Evolutionary conservation across 2,888 invertebrate genomes (phyloP).

Genomic region (Peribatodes rhomboidaria): DNA sequence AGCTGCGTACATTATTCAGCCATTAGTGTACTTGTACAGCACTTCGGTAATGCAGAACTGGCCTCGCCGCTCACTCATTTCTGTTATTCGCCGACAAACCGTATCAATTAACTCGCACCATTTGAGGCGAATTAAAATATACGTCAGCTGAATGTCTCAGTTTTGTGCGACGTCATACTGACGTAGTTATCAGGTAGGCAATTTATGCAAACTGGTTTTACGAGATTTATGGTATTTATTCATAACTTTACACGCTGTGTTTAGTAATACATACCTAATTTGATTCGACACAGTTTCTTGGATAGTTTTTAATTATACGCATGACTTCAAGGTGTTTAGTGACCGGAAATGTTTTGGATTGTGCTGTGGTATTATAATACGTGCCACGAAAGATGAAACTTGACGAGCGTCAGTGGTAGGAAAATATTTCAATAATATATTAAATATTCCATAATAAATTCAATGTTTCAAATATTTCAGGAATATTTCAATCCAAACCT

Average conservation of each 20-base stretch:
- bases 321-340: slow-evolving; percentile 17
- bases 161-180: slow-evolving; percentile 35
- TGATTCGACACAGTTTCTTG: slow-evolving; percentile 45
- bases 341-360: slow-evolving; percentile 7
- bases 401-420: too few relatives aligned
- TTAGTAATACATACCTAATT: slow-evolving; percentile 39
- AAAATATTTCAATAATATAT: too few relatives aligned
- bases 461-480: too few relatives aligned
- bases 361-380: neutral
- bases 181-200: slow-evolving; percentile 29
- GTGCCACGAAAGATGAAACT: too few relatives aligned
- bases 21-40: slow-evolving; percentile 62
- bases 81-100: slow-evolving; percentile 46
- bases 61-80: slow-evolving; percentile 52
- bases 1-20: slow-evolving; percentile 69
- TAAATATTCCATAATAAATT: too few relatives aligned
- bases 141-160: slow-evolving; percentile 30
- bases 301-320: slow-evolving; percentile 29
- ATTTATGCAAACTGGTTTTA: slow-evolving; percentile 38
- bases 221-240: slow-evolving; percentile 26
- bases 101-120: slow-evolving; percentile 41
- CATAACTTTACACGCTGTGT: slow-evolving; percentile 26
- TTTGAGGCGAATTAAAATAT: slow-evolving; percentile 36
- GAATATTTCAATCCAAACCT: too few relatives aligned
- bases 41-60: slow-evolving; percentile 54